A percentile compares a stretch with the other conserved stretches of the same genome.
Evolutionary conservation across 2,888 invertebrate species (phyloP).

Genomic region (Drosophila tanythrix): DNA sequence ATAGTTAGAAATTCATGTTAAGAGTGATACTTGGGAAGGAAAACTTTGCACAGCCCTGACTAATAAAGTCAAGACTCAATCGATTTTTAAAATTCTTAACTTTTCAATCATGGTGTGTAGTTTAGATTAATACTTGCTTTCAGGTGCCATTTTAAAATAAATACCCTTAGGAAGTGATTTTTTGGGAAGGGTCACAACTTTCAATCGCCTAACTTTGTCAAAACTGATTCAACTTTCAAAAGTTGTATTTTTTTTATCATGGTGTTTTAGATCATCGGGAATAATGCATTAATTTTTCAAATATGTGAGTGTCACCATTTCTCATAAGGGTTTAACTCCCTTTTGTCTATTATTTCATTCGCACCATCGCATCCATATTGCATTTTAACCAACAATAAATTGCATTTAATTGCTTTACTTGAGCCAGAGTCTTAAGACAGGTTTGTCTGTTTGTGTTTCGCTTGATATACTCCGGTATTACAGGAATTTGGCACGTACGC

Average conservation of each 20-base stretch:
- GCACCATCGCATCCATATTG: background rate
- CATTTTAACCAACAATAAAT: background rate
- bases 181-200: background rate
- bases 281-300: background rate
- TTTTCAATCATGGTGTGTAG: background rate
- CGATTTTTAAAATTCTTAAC: background rate
- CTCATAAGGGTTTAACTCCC: background rate
- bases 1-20: background rate
- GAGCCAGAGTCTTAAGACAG: background rate
- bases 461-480: slow-evolving; percentile 7
- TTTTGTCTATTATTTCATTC: background rate
- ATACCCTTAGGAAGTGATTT: background rate
- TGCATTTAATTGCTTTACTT: background rate
- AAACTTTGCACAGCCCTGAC: background rate
- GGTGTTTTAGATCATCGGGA: background rate
- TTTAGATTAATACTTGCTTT: background rate
- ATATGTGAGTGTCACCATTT: background rate
- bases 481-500: slow-evolving; percentile 62
- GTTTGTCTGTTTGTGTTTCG: slow-evolving; percentile 1
- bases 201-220: background rate
- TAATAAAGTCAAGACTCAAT: background rate
- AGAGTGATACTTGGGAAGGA: background rate
- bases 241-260: background rate
- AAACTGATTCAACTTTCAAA: background rate
- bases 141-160: background rate